Percentiles rank a stretch among this genome's conserved stretches.
Evolutionary conservation across 2,797 vertebrate genomes (phyloP).

Genomic region (Steatocranus sp.): DNA sequence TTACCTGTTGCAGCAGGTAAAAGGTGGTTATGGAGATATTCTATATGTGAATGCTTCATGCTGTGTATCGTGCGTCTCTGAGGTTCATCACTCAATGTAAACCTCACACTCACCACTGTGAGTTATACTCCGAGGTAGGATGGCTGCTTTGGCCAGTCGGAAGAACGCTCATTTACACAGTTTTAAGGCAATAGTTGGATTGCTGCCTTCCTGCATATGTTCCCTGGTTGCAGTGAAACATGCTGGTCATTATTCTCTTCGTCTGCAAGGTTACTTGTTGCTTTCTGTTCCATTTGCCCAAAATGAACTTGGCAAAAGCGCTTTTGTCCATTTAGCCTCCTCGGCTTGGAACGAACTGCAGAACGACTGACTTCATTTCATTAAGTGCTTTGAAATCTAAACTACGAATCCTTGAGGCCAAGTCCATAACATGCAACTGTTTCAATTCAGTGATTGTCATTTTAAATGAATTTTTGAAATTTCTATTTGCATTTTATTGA

Average conservation of each 20-base stretch:
- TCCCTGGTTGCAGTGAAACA: neutral
- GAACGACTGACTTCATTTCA: neutral
- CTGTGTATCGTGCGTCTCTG: neutral
- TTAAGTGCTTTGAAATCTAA: neutral
- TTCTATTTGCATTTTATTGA: neutral
- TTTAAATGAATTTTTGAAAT: neutral
- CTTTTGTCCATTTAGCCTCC: accelerated
- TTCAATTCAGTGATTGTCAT: neutral
- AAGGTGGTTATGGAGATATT: neutral
- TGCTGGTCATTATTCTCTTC: neutral
- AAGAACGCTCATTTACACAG: neutral
- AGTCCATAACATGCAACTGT: neutral
- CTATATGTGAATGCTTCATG: neutral
- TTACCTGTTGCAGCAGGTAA: neutral
- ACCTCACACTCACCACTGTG: neutral
- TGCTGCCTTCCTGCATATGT: neutral
- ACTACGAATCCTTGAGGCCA: neutral
- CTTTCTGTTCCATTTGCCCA: neutral
- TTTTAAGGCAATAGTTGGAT: neutral
- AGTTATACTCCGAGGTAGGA: neutral
- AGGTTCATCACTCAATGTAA: neutral
- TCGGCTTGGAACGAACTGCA: neutral
- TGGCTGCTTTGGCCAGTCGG: neutral
- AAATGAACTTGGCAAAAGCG: neutral
- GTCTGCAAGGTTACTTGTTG: accelerated